Evolutionary conservation across 2,113 vertebrate species (phyloP).

Genomic region (Philantomba maxwellii): DNA sequence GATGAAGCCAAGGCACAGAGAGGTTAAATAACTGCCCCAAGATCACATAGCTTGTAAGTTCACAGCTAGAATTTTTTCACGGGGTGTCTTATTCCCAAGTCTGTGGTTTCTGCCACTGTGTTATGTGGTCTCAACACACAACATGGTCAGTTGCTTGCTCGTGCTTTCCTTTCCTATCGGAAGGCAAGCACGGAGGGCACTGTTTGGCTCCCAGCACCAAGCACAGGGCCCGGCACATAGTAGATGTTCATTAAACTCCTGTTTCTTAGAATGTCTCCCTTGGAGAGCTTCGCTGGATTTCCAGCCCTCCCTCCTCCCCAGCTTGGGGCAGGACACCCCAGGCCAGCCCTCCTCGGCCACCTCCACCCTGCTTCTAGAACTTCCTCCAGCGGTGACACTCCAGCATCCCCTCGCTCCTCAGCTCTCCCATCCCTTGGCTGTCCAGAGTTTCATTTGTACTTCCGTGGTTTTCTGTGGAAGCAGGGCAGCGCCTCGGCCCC

Average conservation of each 20-base stretch:
- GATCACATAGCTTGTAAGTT: neutral
- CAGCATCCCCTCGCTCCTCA: constrained; percentile 59
- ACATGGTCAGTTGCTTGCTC: neutral
- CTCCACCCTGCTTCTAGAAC: constrained; percentile 54
- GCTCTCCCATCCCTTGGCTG: constrained; percentile 60
- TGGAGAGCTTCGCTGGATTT: neutral
- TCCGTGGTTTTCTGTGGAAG: neutral
- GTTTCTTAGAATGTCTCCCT: neutral
- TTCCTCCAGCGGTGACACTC: neutral
- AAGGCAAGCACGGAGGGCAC: neutral
- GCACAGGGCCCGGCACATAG: neutral
- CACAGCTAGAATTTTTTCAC: neutral
- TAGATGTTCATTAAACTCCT: neutral
- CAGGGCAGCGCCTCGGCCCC: constrained; percentile 19
- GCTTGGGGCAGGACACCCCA: neutral
- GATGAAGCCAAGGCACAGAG: neutral
- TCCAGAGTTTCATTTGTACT: neutral
- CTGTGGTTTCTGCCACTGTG: neutral
- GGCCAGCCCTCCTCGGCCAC: neutral
- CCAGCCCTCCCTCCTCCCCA: neutral
- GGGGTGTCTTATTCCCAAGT: neutral
- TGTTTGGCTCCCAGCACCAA: neutral
- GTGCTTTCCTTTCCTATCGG: neutral
- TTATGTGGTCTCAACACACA: neutral
- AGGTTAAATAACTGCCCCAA: neutral